Percentiles rank a stretch among this genome's conserved stretches.
Conservation (phyloP, 2,888 invertebrate species). For the Diogma glabrata region DNA sequence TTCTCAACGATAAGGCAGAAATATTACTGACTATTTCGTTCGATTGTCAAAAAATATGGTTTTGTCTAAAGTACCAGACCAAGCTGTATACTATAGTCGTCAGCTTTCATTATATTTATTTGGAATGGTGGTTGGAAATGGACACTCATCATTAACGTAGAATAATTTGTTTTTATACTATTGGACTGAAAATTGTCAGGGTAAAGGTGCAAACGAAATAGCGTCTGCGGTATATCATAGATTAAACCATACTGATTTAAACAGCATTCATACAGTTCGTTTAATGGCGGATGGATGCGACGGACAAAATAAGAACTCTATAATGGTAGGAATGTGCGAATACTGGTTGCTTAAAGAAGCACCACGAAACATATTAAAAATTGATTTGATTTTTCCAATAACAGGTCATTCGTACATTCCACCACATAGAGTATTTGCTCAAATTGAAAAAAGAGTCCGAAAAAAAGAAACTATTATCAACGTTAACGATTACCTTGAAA, state of each 20-base stretch:
- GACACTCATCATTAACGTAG: conserved; percentile 13
- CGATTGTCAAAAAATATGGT: conserved; percentile 11
- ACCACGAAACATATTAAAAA: conserved; percentile 17
- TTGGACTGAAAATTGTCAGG: conserved; percentile 25
- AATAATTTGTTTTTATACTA: conserved; percentile 22
- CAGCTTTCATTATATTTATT: conserved; percentile 10
- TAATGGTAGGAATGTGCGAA: conserved; percentile 21
- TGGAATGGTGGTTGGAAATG: not conserved
- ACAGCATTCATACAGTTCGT: conserved; percentile 18
- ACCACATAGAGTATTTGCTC: conserved; percentile 24
- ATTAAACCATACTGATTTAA: conserved; percentile 7
- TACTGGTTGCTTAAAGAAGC: conserved; percentile 20
- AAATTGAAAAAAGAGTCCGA: conserved; percentile 22
- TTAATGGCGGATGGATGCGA: conserved; percentile 26
- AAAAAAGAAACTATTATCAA: conserved; percentile 18
- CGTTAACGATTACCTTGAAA: no score
- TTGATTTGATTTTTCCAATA: conserved; percentile 22
- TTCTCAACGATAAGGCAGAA: no score
- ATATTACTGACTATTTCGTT: conserved; percentile 4
- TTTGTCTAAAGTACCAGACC: conserved; percentile 9
- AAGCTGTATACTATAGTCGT: conserved; percentile 7
- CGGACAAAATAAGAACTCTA: conserved; percentile 16
- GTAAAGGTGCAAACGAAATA: conserved; percentile 27
- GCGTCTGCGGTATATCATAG: conserved; percentile 23
- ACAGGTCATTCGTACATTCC: conserved; percentile 24